phyloP scores from a whole-genome alignment of 1,140 invertebrate species.

The Euura saliciscinereae region DNA sequence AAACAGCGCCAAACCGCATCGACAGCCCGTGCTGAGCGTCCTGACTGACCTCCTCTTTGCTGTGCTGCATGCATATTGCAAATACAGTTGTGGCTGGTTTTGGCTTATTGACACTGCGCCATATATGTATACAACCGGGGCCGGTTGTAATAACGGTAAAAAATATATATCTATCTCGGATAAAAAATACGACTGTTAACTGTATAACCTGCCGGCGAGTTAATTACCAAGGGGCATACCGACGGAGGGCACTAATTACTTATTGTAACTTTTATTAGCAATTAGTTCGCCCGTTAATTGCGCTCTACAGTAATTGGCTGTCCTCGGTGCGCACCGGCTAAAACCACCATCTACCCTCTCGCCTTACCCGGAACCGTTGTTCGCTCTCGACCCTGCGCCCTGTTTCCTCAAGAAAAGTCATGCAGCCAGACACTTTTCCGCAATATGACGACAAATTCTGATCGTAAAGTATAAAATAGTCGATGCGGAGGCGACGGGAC shows the following conservation, averaged over 20 bases:
- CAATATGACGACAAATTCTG: no score
- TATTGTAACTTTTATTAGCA: conserved; percentile 50
- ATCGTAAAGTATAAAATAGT: background rate
- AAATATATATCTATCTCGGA: conserved; percentile 31
- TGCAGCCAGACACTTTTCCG: no score
- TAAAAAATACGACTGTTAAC: no score
- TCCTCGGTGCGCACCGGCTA: conserved; percentile 21
- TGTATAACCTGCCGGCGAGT: conserved; percentile 28
- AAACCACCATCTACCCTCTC: no score
- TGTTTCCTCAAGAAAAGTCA: no score
- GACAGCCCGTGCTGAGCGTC: background rate
- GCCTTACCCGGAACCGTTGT: no score
- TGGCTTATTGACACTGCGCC: no score
- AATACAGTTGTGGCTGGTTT: no score
- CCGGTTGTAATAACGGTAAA: conserved; percentile 15
- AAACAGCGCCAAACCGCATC: background rate
- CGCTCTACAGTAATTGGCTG: conserved; percentile 41
- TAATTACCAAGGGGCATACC: conserved; percentile 32
- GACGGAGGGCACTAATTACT: conserved; percentile 46
- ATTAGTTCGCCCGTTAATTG: conserved; percentile 48
- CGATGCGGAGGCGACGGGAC: background rate
- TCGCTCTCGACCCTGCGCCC: no score
- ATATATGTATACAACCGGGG: no score
- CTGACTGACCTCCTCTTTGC: background rate
- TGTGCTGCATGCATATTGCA: background rate